Evolutionary conservation across 2,888 invertebrate genomes (phyloP).

Genomic region (Dugesia japonica): DNA sequence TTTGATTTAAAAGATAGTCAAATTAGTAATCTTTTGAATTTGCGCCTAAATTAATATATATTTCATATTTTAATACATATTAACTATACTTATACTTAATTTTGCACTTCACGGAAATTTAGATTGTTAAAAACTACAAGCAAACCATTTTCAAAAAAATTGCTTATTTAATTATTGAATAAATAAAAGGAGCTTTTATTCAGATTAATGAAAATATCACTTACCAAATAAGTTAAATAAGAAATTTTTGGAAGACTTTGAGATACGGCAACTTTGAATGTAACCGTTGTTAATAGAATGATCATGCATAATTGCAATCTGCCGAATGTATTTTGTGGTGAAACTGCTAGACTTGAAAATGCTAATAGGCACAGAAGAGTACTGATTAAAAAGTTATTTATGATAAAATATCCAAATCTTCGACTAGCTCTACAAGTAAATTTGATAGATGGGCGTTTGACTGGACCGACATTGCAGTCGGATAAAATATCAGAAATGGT

Average conservation of each 20-base stretch:
- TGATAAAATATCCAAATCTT: conserved; percentile 30
- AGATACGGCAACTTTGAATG: conserved; percentile 28
- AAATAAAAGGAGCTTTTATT: too few species aligned
- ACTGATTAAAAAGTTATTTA: conserved; percentile 28
- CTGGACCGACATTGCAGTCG: conserved; percentile 24
- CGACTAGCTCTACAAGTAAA: conserved; percentile 28
- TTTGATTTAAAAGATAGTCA: too few species aligned
- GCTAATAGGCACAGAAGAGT: background rate
- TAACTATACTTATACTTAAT: too few species aligned
- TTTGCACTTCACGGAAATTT: too few species aligned
- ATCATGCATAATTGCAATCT: conserved; percentile 23
- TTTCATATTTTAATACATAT: too few species aligned
- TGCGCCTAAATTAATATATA: too few species aligned
- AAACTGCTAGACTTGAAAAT: conserved; percentile 12
- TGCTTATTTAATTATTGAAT: too few species aligned
- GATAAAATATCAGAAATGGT: conserved; percentile 11
- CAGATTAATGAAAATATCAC: background rate
- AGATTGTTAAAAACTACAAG: too few species aligned
- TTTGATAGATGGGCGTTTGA: conserved; percentile 1
- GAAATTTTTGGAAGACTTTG: conserved; percentile 32
- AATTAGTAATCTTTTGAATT: too few species aligned
- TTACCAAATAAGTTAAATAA: conserved; percentile 30
- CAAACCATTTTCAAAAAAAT: too few species aligned
- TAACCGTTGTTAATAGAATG: conserved; percentile 25
- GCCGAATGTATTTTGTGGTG: conserved; percentile 1